phyloP scores from a whole-genome alignment of 37 sponge, comb jelly and placozoan species.

The Diacarnus erythraeanus region DNA sequence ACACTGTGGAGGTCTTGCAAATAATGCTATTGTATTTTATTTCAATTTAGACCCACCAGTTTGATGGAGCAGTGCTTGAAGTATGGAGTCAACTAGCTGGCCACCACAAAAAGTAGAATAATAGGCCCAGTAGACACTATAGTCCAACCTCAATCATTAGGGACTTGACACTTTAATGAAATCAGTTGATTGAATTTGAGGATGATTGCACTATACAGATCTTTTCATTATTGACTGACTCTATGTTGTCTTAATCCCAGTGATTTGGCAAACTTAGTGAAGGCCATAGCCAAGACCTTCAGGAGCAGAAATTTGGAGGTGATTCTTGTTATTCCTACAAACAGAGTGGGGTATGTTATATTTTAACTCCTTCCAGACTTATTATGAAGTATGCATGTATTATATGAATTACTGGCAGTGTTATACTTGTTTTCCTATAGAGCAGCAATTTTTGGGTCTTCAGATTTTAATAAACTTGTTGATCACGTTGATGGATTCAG shows the following conservation, averaged over 20 bases:
- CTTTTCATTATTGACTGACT: background rate
- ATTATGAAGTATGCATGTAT: background rate
- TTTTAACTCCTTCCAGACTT: no score
- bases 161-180: no score
- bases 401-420: background rate
- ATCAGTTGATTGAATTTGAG: no score
- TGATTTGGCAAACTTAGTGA: constrained; percentile 61
- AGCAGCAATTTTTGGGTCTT: constrained; percentile 63
- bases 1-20: background rate
- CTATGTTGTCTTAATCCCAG: constrained; percentile 17
- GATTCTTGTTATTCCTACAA: constrained; percentile 84
- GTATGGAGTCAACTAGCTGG: constrained; percentile 95
- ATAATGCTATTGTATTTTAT: background rate
- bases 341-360: no score
- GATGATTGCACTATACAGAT: no score
- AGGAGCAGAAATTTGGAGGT: constrained; percentile 42
- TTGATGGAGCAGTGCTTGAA: constrained; percentile 95
- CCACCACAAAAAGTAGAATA: constrained; percentile 51
- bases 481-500: constrained; percentile 88
- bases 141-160: no score
- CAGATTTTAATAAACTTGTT: constrained; percentile 75
- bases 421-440: background rate
- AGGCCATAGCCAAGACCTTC: constrained; percentile 38
- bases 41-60: constrained; percentile 42
- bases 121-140: background rate